phyloP scores from a whole-genome alignment of 2,888 invertebrate species.

The Dolomedes plantarius region DNA sequence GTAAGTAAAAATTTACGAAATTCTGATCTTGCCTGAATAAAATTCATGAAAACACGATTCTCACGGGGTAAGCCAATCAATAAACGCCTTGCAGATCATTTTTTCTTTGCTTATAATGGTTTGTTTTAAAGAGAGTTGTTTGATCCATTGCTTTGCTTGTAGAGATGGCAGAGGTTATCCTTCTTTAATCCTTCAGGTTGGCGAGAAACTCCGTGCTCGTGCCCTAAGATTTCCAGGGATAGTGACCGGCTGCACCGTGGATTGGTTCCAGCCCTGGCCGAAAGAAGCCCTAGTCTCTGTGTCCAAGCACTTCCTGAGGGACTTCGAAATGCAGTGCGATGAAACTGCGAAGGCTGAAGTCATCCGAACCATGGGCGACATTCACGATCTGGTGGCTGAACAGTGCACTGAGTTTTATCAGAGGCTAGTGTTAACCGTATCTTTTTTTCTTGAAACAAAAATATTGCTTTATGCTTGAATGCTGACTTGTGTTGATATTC shows the following conservation, averaged over 20 bases:
- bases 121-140: too few relatives aligned
- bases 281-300: conserved; percentile 94
- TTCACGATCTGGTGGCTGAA: conserved; percentile 93
- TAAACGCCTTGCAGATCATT: too few relatives aligned
- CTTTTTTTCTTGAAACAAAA: too few relatives aligned
- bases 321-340: conserved; percentile 90
- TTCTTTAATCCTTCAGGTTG: conserved; percentile 84
- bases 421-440: conserved; percentile 79
- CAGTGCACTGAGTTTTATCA: conserved; percentile 92
- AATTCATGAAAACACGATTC: too few relatives aligned
- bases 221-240: conserved; percentile 95
- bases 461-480: too few relatives aligned
- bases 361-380: conserved; percentile 92
- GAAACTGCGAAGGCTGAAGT: conserved; percentile 88
- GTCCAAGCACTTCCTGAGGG: conserved; percentile 91
- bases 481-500: too few relatives aligned
- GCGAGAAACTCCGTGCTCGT: conserved; percentile 94
- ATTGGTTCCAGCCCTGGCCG: conserved; percentile 99
- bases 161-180: too few relatives aligned
- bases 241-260: conserved; percentile 97
- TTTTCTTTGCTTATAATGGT: too few relatives aligned
- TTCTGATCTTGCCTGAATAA: too few relatives aligned
- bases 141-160: too few relatives aligned
- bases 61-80: too few relatives aligned
- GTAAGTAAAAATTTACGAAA: too few relatives aligned